Conservation (phyloP, 2,888 invertebrate species). For the Eurois occulta region DNA sequence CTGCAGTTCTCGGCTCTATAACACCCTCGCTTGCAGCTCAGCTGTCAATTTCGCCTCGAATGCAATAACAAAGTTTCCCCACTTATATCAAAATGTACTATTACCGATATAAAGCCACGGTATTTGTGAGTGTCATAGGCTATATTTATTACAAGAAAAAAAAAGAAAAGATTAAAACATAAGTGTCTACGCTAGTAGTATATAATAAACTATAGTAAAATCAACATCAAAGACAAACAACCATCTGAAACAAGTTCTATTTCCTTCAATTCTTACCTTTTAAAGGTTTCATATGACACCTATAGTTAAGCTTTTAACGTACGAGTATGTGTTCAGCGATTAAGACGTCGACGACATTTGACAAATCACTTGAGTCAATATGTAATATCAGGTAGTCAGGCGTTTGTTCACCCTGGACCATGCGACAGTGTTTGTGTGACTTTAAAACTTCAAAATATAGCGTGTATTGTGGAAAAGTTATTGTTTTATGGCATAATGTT, state of each 20-base stretch:
- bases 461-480: conserved; percentile 10
- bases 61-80: no score
- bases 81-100: no score
- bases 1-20: no score
- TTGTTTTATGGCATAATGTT: conserved; percentile 44
- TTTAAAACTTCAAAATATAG: conserved; percentile 38
- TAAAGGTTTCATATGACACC: background rate
- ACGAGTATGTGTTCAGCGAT: conserved; percentile 22
- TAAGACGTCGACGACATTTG: conserved; percentile 35
- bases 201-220: no score
- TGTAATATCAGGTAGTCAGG: conserved; percentile 45
- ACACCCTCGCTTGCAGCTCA: no score
- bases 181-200: no score
- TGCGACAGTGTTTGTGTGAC: conserved; percentile 44
- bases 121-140: no score
- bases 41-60: no score
- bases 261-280: background rate
- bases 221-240: background rate
- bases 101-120: no score
- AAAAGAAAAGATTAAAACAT: no score
- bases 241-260: background rate
- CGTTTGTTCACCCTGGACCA: conserved; percentile 19
- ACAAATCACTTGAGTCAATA: conserved; percentile 59
- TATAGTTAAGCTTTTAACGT: conserved; percentile 15
- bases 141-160: no score